Conservation (phyloP, 1,140 invertebrate genomes). For the Lucilia cuprina region DNA sequence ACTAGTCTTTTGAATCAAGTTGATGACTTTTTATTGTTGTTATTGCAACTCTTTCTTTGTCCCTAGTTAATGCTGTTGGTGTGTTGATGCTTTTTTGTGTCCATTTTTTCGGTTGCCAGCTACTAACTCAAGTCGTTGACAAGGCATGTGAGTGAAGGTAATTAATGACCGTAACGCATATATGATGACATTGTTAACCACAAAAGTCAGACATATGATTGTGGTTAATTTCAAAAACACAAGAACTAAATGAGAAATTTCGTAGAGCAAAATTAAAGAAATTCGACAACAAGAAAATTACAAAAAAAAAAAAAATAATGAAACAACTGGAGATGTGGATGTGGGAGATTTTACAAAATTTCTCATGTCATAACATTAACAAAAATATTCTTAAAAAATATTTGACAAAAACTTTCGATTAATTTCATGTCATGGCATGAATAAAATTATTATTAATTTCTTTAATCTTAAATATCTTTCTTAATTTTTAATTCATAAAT, state of each 20-base stretch:
- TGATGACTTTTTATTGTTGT: no score
- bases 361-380: no score
- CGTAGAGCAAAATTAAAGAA: not conserved
- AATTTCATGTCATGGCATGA: no score
- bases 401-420: no score
- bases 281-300: not conserved
- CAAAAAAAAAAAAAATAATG: not conserved
- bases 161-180: constrained; percentile 17
- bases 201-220: constrained; percentile 15
- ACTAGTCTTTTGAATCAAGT: not conserved
- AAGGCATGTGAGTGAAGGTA: constrained; percentile 13
- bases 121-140: not conserved
- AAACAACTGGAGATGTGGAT: not conserved
- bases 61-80: not conserved
- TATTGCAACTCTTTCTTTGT: not conserved
- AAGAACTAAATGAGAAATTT: not conserved
- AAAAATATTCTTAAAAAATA: no score
- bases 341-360: no score
- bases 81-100: not conserved
- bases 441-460: no score
- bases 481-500: no score
- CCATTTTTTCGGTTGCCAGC: not conserved
- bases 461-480: no score
- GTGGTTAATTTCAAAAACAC: not conserved
- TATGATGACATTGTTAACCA: constrained; percentile 15